phyloP scores from a whole-genome alignment of 1,140 invertebrate species.

The Halictus rubicundus region DNA sequence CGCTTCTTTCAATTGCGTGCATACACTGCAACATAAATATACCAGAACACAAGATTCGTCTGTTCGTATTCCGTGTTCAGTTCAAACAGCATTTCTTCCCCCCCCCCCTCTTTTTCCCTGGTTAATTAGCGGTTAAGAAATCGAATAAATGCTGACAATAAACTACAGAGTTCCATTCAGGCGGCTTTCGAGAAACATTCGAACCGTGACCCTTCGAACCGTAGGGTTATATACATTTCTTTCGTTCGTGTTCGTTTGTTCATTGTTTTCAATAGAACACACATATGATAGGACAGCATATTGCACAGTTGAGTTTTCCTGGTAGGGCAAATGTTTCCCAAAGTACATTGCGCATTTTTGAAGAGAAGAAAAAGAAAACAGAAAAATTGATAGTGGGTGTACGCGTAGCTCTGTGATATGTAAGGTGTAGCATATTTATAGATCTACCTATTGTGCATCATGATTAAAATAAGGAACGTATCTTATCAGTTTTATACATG shows the following conservation, averaged over 20 bases:
- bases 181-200: too few species aligned
- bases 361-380: not conserved
- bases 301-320: conserved; percentile 1
- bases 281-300: not conserved
- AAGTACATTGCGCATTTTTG: conserved; percentile 22
- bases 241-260: too few species aligned
- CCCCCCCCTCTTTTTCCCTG: too few species aligned
- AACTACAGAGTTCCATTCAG: too few species aligned
- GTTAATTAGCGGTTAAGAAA: too few species aligned
- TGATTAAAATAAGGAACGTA: conserved; percentile 71
- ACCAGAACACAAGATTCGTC: too few species aligned
- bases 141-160: too few species aligned
- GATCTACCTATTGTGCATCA: conserved; percentile 75
- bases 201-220: conserved; percentile 21
- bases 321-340: not conserved
- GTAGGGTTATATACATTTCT: not conserved
- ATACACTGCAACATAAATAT: too few species aligned
- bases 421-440: conserved; percentile 79
- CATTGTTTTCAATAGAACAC: too few species aligned
- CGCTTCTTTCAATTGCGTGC: too few species aligned
- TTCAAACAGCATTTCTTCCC: not conserved
- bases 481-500: conserved; percentile 75
- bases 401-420: conserved; percentile 81
- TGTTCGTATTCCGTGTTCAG: not conserved
- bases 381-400: conserved; percentile 72